Percentiles rank a stretch among this genome's conserved stretches.
These are phyloP conservation scores for Drosophila sulfurigaster DNA, from an alignment of 1,140 invertebrate species.

Conservation along the genomic window DNA sequence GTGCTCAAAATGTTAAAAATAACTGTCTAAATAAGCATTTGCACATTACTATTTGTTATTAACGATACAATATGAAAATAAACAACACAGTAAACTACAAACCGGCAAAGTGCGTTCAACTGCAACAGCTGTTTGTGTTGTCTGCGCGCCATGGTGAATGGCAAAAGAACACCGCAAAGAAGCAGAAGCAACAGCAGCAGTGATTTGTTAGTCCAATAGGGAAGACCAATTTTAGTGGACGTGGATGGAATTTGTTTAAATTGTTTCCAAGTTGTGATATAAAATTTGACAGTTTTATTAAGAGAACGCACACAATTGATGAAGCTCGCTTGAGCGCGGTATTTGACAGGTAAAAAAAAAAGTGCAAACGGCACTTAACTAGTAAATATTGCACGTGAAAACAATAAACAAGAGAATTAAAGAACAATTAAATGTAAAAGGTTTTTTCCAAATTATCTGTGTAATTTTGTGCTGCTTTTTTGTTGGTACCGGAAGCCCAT, in stretches of 20 bases:
- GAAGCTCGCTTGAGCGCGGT: constrained; percentile 8
- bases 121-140: constrained; percentile 26
- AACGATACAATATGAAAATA: constrained; percentile 8
- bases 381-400: background rate
- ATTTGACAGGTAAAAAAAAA: constrained; percentile 29
- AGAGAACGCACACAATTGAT: background rate
- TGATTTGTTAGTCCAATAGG: constrained; percentile 18
- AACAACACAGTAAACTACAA: constrained; percentile 24
- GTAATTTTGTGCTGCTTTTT: constrained; percentile 14
- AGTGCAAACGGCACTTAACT: background rate
- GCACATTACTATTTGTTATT: constrained; percentile 10
- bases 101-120: background rate
- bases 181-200: constrained; percentile 23
- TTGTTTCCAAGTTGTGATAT: background rate
- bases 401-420: background rate
- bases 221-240: constrained; percentile 41
- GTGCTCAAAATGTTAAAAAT: constrained; percentile 89
- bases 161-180: constrained; percentile 36
- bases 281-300: constrained; percentile 2
- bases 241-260: constrained; percentile 29
- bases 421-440: constrained; percentile 1
- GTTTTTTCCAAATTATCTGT: constrained; percentile 4
- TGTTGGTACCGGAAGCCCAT: constrained; percentile 19
- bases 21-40: constrained; percentile 33
- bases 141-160: constrained; percentile 28